A percentile compares a stretch with the other conserved stretches of the same genome.
These are phyloP conservation scores for Hydrochoerus hydrochaeris DNA, from an alignment of 2,113 vertebrate genomes.

Conservation along the genomic window DNA sequence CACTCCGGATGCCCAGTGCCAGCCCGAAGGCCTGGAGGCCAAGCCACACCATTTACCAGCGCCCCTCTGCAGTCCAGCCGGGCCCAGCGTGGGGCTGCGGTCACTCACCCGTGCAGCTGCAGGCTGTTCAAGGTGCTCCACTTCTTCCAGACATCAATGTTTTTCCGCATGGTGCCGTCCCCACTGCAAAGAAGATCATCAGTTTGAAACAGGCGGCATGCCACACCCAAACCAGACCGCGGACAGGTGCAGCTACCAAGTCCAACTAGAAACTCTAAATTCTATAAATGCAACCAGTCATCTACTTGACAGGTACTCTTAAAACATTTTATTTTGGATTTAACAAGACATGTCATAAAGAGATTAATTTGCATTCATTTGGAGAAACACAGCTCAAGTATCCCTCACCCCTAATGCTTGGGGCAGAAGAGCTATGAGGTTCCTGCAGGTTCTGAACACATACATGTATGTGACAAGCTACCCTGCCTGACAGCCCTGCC, in stretches of 20 bases:
- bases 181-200: slow-evolving; percentile 87
- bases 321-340: not conserved
- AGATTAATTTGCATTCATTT: not conserved
- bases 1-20: accelerated
- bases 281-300: not conserved
- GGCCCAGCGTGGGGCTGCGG: no score
- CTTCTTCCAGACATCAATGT: slow-evolving; percentile 99
- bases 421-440: not conserved
- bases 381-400: not conserved
- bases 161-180: slow-evolving; percentile 98
- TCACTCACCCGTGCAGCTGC: slow-evolving; percentile 96
- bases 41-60: not conserved
- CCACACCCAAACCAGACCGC: not conserved
- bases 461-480: not conserved
- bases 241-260: not conserved
- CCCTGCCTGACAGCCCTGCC: not conserved
- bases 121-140: slow-evolving; percentile 98
- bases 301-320: not conserved
- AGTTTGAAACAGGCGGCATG: not conserved
- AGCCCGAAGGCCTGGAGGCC: accelerated
- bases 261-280: not conserved
- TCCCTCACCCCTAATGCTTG: not conserved
- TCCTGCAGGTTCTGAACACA: not conserved
- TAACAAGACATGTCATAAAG: not conserved
- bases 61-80: not conserved